Percentiles rank a stretch among this genome's conserved stretches.
phyloP scores from a whole-genome alignment of 64 coral and sea anemone genomes.

The Dendrophyllia cribrosa region DNA sequence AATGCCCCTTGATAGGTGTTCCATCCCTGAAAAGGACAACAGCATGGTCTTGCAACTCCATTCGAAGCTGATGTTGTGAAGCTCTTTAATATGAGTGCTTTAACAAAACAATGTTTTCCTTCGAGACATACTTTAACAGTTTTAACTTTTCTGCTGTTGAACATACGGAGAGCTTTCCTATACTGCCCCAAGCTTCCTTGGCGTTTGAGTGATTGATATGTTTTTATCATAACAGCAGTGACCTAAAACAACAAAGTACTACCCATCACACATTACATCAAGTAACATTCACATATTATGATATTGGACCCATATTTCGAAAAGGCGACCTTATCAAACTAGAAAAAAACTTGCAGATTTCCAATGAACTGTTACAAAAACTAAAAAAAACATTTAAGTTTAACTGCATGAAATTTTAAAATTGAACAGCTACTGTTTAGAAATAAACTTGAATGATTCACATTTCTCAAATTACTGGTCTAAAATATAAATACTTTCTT shows the following conservation, averaged over 20 bases:
- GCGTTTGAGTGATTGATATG: slow-evolving; percentile 51
- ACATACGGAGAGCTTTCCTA: slow-evolving; percentile 59
- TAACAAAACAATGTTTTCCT: slow-evolving; percentile 53
- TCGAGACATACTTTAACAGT: slow-evolving; percentile 66
- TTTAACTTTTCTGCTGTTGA: slow-evolving; percentile 77
- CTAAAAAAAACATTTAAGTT: no score
- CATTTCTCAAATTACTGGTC: not conserved
- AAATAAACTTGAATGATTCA: not conserved
- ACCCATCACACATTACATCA: not conserved
- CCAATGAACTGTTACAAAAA: no score
- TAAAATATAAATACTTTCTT: not conserved
- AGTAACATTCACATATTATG: no score
- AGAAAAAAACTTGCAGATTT: no score
- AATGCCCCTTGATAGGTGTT: slow-evolving; percentile 14
- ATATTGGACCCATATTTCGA: no score
- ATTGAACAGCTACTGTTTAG: not conserved
- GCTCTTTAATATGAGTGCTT: slow-evolving; percentile 47
- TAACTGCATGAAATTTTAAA: no score
- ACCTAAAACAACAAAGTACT: slow-evolving; percentile 45
- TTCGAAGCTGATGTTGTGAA: slow-evolving; percentile 29
- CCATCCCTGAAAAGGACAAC: slow-evolving; percentile 51
- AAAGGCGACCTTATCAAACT: no score
- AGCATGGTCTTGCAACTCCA: slow-evolving; percentile 68
- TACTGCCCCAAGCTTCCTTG: slow-evolving; percentile 60
- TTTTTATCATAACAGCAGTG: slow-evolving; percentile 23